Evolutionary conservation across 2,888 invertebrate species (phyloP), one percentile per base, ranked within the genome.

Genomic region (Cheilosia pagana): DNA sequence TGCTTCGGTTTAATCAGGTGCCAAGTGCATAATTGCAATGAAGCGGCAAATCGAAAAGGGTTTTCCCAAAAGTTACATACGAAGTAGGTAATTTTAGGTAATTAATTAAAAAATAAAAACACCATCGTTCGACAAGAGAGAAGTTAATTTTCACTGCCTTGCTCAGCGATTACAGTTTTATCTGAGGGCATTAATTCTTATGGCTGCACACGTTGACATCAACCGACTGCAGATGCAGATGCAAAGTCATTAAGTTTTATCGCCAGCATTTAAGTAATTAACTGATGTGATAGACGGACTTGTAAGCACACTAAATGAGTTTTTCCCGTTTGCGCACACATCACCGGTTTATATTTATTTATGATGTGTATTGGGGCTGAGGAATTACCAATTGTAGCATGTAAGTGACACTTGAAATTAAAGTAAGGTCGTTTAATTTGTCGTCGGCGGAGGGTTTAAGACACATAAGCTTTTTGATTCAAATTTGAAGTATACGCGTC

Each of bases 241-340:
- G 77, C 72, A 57, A 74, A 68, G 62, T 39, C 78, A 74, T 83
- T 83, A 83, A 68, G 28, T 62, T 78, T 83, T 57, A 78, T 72
- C 68, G 48, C n/a, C 25, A 53, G 35, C 70, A 48, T 75, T 75
- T 53, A 60, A 68, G 75, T 41, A 74, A 74, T 81, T 81, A 81
- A 50, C 55, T 45, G 31, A 41, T 19, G 62, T 16, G 41, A 23
- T n/a, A 48, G 19, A 39, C 48, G 55, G 70, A 71, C 50, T 45
- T 28, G 28, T 45, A 12, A 28, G 25, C 28, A 16, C 14, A 19
- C 55, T 55, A 50, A 63, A 45, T 78, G 50, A 23, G 21, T 41
- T 43, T 70, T 62, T 70, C 16, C 57, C 52, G 70, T 63, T 71
- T 59, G 28, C 6, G 48, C 19, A 23, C 59, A 31, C 12, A 21